Conservation (phyloP, 1,140 invertebrate genomes). For the Achroia grisella region DNA sequence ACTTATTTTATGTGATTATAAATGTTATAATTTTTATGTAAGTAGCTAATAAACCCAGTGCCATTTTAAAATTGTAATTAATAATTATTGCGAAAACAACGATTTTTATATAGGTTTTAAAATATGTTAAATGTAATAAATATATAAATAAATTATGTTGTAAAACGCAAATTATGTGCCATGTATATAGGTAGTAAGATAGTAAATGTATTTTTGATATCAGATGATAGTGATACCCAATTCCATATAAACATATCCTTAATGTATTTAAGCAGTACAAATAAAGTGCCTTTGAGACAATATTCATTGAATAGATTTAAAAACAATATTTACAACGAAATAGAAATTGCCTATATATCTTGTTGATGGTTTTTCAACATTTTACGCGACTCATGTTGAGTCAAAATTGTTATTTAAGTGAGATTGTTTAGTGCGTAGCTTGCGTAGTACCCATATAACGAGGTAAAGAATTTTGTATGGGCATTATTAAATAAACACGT, state of each 20-base stretch:
- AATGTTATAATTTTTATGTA: slow-evolving; percentile 5
- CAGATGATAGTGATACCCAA: no score
- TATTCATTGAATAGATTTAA: slow-evolving; percentile 14
- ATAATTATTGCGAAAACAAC: slow-evolving; percentile 6
- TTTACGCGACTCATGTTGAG: slow-evolving; percentile 57
- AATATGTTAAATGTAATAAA: slow-evolving; percentile 14
- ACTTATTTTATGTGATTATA: neutral
- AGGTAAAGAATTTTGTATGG: no score
- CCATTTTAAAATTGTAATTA: slow-evolving; percentile 10
- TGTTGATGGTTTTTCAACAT: slow-evolving; percentile 53
- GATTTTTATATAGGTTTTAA: slow-evolving; percentile 8
- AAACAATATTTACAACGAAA: slow-evolving; percentile 10
- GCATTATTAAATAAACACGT: no score
- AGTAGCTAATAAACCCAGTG: slow-evolving; percentile 1
- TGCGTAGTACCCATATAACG: slow-evolving; percentile 7
- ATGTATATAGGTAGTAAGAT: slow-evolving; percentile 42
- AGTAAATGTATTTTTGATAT: slow-evolving; percentile 22
- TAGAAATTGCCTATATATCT: slow-evolving; percentile 14
- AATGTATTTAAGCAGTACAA: slow-evolving; percentile 21
- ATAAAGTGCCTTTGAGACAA: slow-evolving; percentile 31
- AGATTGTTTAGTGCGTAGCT: slow-evolving; percentile 21
- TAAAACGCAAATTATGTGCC: slow-evolving; percentile 44
- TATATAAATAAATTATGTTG: slow-evolving; percentile 9
- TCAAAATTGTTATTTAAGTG: slow-evolving; percentile 29
- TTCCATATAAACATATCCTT: neutral